Conservation (phyloP, 2,113 vertebrate species). For the Lasiurus borealis region DNA sequence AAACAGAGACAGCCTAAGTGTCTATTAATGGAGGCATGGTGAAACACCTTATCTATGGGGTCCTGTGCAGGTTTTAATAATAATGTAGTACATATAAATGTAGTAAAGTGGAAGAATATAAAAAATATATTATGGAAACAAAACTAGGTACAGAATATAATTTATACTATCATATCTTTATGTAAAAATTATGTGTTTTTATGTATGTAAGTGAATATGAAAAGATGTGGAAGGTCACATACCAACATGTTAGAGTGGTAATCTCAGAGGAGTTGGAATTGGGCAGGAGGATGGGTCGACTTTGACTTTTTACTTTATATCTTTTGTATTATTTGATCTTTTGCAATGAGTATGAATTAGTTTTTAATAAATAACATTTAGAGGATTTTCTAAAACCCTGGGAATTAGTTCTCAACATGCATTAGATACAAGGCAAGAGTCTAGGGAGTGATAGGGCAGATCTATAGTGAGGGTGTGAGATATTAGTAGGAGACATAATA, state of each 20-base stretch:
- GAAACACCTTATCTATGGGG: neutral
- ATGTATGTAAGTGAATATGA: neutral
- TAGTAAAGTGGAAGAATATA: neutral
- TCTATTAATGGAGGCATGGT: neutral
- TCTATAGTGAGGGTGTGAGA: neutral
- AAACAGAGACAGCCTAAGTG: neutral
- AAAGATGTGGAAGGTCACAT: slow-evolving; percentile 28
- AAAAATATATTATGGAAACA: slow-evolving; percentile 14
- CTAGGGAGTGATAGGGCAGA: neutral
- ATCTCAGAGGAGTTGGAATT: neutral
- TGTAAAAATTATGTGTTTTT: neutral
- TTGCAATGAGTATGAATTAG: slow-evolving; percentile 25
- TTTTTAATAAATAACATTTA: slow-evolving; percentile 7
- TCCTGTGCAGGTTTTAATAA: neutral
- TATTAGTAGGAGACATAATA: neutral
- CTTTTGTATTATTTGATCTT: slow-evolving; percentile 18
- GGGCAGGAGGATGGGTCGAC: neutral
- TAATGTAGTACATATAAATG: neutral
- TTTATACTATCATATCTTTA: neutral
- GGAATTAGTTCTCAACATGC: slow-evolving; percentile 11
- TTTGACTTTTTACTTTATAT: slow-evolving; percentile 23
- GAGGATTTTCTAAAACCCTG: slow-evolving; percentile 30
- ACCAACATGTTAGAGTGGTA: neutral
- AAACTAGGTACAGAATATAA: neutral
- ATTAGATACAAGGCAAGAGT: neutral